Conservation (phyloP, 2,888 invertebrate genomes). For the Beris morrisii region DNA sequence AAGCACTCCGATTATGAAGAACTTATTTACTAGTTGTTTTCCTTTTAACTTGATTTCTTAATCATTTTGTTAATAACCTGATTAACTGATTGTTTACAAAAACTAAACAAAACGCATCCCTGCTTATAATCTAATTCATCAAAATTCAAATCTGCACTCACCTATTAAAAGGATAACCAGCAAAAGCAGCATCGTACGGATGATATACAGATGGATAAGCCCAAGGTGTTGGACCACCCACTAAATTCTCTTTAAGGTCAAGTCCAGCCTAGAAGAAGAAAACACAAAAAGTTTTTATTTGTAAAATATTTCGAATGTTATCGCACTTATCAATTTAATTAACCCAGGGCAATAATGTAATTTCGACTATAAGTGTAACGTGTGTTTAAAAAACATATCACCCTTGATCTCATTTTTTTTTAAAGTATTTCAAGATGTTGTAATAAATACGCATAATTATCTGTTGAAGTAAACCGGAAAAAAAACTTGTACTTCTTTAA, state of each 20-base stretch:
- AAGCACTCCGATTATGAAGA: no score
- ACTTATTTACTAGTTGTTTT: no score
- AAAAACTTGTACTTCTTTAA: not conserved
- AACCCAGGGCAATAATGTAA: constrained; percentile 3
- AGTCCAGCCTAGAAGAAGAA: constrained; percentile 67
- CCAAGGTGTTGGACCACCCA: constrained; percentile 80
- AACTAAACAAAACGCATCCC: no score
- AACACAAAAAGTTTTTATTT: not conserved
- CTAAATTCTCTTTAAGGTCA: constrained; percentile 86
- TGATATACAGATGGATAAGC: constrained; percentile 91
- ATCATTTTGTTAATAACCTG: no score
- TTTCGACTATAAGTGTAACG: not conserved
- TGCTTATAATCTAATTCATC: no score
- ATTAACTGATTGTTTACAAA: no score
- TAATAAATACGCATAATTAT: constrained; percentile 10
- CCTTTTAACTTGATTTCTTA: no score
- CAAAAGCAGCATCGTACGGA: constrained; percentile 90
- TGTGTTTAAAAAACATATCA: constrained; percentile 8
- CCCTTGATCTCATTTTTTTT: not conserved
- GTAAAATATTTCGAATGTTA: not conserved
- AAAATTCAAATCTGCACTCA: constrained; percentile 61
- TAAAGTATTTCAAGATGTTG: constrained; percentile 6
- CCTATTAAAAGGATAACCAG: constrained; percentile 94
- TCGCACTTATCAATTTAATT: constrained; percentile 11
- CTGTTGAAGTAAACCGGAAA: not conserved